These are phyloP conservation scores for Epinotia demarniana DNA, from an alignment of 2,888 invertebrate species.

Conservation along the genomic window DNA sequence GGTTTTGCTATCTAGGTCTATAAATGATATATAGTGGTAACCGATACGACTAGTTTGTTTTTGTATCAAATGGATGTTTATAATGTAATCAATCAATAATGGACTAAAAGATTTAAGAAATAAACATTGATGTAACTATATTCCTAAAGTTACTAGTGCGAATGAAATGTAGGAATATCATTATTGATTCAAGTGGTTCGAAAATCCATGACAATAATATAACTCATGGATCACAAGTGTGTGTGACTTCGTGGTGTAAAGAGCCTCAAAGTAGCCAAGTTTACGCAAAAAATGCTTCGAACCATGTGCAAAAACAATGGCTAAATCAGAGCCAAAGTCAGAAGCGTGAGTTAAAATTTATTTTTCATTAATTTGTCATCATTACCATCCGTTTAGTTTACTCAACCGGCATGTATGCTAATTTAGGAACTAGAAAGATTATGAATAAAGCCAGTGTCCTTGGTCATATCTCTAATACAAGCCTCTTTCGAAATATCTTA, in stretches of 20 bases:
- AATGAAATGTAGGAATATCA: conserved; percentile 1
- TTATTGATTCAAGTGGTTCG: conserved; percentile 37
- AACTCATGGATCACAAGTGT: conserved; percentile 29
- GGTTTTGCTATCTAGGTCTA: conserved; percentile 21
- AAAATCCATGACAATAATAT: conserved; percentile 19
- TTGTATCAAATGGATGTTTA: background rate
- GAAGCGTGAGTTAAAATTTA: conserved; percentile 23
- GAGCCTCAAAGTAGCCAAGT: conserved; percentile 10
- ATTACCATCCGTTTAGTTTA: conserved; percentile 13
- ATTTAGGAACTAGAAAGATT: conserved; percentile 36
- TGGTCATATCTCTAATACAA: conserved; percentile 37
- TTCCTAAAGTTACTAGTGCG: background rate
- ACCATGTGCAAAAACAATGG: conserved; percentile 12
- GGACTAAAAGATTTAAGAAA: too few species aligned
- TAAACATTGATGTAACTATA: background rate
- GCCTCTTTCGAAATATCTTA: conserved; percentile 39
- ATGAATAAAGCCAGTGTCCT: conserved; percentile 34
- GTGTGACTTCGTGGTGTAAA: conserved; percentile 23
- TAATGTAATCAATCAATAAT: too few species aligned
- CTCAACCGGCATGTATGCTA: conserved; percentile 13
- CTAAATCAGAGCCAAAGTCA: conserved; percentile 18
- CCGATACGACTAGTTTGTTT: background rate
- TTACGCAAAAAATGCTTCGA: conserved; percentile 2
- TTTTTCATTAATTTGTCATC: conserved; percentile 1
- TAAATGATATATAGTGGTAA: background rate